Percentiles rank a stretch among this genome's conserved stretches.
Evolutionary conservation across 2,888 invertebrate genomes (phyloP).

Genomic region (Isoperla grammatica): DNA sequence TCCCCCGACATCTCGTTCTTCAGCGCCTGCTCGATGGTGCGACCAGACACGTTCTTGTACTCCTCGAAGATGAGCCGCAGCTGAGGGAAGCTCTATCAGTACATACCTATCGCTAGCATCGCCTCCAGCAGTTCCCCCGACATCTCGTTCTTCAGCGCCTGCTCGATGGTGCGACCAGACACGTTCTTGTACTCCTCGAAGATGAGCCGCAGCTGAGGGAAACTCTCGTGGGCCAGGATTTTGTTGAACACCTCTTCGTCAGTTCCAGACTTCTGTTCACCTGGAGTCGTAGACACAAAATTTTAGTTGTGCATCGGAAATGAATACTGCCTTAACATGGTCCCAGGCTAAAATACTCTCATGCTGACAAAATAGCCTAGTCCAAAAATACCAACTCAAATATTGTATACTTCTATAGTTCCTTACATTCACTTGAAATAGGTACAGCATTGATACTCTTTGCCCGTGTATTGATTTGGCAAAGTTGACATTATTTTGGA

Average conservation of each 20-base stretch:
- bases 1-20: conserved; percentile 62
- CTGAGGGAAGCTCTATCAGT: conserved; percentile 69
- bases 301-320: no score
- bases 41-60: conserved; percentile 65
- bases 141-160: conserved; percentile 62
- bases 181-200: conserved; percentile 70
- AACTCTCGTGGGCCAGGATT: conserved; percentile 70
- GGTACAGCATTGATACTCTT: no score
- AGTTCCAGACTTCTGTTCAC: conserved; percentile 65
- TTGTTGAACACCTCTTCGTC: conserved; percentile 67
- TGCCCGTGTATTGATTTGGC: no score
- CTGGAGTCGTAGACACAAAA: conserved; percentile 27
- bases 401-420: no score
- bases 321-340: conserved; percentile 22
- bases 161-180: conserved; percentile 66
- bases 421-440: no score
- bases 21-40: conserved; percentile 67
- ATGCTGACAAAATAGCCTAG: no score
- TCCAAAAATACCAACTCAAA: no score
- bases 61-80: conserved; percentile 63
- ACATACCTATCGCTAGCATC: conserved; percentile 64
- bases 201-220: conserved; percentile 60
- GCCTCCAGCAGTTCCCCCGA: conserved; percentile 62
- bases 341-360: no score
- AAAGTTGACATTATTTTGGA: no score